These are phyloP conservation scores for Metacarcinus magister DNA, from an alignment of 2,888 invertebrate genomes.

Conservation along the genomic window DNA sequence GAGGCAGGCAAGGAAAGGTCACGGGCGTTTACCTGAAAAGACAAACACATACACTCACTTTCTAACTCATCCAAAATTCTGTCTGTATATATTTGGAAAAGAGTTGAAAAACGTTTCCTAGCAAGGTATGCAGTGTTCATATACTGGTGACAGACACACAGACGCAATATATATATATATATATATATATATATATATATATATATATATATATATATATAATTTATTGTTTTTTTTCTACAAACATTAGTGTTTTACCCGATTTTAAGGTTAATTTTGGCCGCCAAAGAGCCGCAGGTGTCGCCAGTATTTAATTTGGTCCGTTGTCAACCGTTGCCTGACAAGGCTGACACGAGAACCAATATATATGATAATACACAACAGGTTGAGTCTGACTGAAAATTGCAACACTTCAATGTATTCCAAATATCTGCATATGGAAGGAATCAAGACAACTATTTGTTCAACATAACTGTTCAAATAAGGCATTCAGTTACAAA, in stretches of 20 bases:
- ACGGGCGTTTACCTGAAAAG: too few relatives aligned
- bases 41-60: too few relatives aligned
- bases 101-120: too few relatives aligned
- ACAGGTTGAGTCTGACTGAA: slow-evolving; percentile 21
- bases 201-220: too few relatives aligned
- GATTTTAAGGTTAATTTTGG: not conserved
- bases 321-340: not conserved
- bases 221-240: not conserved
- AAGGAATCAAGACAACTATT: not conserved
- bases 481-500: not conserved
- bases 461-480: not conserved
- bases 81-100: too few relatives aligned
- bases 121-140: too few relatives aligned
- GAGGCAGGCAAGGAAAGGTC: too few relatives aligned
- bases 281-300: not conserved
- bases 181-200: too few relatives aligned
- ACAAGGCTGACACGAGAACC: not conserved
- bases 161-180: too few relatives aligned
- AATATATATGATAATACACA: slow-evolving; percentile 45
- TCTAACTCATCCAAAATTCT: too few relatives aligned
- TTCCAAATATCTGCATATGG: not conserved
- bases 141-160: too few relatives aligned
- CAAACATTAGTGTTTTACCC: not conserved
- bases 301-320: not conserved
- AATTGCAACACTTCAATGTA: slow-evolving; percentile 9